Percentiles rank a stretch among this genome's conserved stretches.
phyloP scores from a whole-genome alignment of 2,113 vertebrate genomes.

The Microcebus griseorufus region DNA sequence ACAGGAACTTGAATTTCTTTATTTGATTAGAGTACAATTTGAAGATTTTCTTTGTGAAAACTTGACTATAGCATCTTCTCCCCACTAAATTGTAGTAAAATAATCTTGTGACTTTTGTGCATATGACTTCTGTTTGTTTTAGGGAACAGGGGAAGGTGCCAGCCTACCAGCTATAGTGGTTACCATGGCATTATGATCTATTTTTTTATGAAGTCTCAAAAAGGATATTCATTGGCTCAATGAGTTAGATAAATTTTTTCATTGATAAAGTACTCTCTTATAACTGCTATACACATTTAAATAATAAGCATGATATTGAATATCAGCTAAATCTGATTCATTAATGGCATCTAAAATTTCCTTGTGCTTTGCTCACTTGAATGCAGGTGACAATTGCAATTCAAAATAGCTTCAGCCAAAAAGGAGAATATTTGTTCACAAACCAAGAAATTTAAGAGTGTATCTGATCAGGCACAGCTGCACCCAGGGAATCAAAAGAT shows the following conservation, averaged over 20 bases:
- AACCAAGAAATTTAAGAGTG: not conserved
- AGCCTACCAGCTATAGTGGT: not conserved
- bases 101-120: slow-evolving; percentile 50
- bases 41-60: slow-evolving; percentile 56
- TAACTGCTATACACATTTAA: not conserved
- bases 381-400: not conserved
- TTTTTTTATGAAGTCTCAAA: not conserved
- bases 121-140: slow-evolving; percentile 62
- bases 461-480: not conserved
- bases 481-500: not conserved
- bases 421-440: not conserved
- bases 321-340: not conserved
- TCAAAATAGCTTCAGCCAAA: not conserved
- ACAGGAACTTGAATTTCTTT: slow-evolving; percentile 33
- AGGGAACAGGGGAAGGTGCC: not conserved
- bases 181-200: not conserved
- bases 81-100: slow-evolving; percentile 68
- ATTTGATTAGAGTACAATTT: slow-evolving; percentile 39
- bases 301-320: not conserved
- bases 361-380: not conserved
- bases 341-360: not conserved
- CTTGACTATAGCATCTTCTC: slow-evolving; percentile 4
- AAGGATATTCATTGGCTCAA: not conserved
- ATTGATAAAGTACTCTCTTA: not conserved
- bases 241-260: slow-evolving; percentile 11